Evolutionary conservation across 2,888 invertebrate genomes (phyloP).

Genomic region (Notodonta dromedarius): DNA sequence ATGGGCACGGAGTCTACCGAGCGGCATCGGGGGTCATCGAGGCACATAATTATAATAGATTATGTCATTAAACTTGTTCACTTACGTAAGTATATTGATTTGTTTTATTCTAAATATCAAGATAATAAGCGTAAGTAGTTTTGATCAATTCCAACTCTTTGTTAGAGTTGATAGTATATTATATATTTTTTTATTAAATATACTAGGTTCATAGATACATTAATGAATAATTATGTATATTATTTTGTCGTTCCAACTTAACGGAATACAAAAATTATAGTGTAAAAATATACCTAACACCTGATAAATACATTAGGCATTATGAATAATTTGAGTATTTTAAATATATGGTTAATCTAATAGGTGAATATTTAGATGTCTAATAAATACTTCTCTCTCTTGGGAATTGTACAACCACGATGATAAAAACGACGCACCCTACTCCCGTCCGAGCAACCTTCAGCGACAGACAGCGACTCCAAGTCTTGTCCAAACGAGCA

Average conservation of each 20-base stretch:
- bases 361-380: slow-evolving; percentile 54
- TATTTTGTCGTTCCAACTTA: slow-evolving; percentile 46
- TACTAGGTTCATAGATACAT: slow-evolving; percentile 47
- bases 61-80: slow-evolving; percentile 61
- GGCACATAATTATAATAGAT: slow-evolving; percentile 74
- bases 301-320: slow-evolving; percentile 57
- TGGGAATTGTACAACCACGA: slow-evolving; percentile 69
- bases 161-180: slow-evolving; percentile 55
- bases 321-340: slow-evolving; percentile 48
- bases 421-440: slow-evolving; percentile 25
- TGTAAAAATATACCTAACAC: slow-evolving; percentile 69
- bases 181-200: slow-evolving; percentile 31
- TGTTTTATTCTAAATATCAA: slow-evolving; percentile 74
- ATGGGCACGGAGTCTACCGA: slow-evolving; percentile 1
- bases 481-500: not conserved
- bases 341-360: slow-evolving; percentile 53
- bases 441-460: slow-evolving; percentile 5
- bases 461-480: not conserved
- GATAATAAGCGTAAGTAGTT: slow-evolving; percentile 82
- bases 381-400: slow-evolving; percentile 73
- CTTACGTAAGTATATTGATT: slow-evolving; percentile 72
- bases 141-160: slow-evolving; percentile 60
- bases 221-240: slow-evolving; percentile 51
- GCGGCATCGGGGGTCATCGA: slow-evolving; percentile 65
- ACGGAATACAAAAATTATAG: slow-evolving; percentile 59